Base-by-base conservation (phyloP, 2,888 invertebrate genomes). In the Byasa hedistus region DNA sequence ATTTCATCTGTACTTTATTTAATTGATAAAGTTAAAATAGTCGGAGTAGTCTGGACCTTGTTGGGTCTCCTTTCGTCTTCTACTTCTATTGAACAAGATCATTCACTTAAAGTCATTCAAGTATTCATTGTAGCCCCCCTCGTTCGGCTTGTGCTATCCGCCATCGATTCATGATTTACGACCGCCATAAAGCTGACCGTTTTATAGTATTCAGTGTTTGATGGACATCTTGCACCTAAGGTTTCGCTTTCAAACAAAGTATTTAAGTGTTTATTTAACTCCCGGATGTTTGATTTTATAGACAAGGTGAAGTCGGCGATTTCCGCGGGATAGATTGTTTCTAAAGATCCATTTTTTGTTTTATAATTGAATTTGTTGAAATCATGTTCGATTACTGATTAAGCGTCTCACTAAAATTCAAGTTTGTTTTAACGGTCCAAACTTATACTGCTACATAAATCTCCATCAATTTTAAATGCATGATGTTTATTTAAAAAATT, bases 91-190 rank as follows among this genome's bases (percentile, higher is more conserved):
- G 51, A 57, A 56, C 56, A 57, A 51, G 36, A 51, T 56, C 48
- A 61, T 65, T 65, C 61, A 61, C 27, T 57, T 44, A n/a, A 61
- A 57, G 32, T 36, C 44, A 10, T 32, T 73, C 70, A 71, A 74
- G 72, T 73, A 77, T 77, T 74, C 75, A 73, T 73, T 76, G 64
- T 64, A 60, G 64, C 73, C 70, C 71, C 72, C 69, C 65, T 67
- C 71, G 70, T 74, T 78, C 76, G 76, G 76, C 69, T 76, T 68
- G 68, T 66, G 73, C 77, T 77, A 83, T 83, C 80, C 74, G 73
- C 75, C 75, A 79, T 83, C 85, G 81, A 87, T 83, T 73, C 76
- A 79, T 88, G 89, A 89, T 89, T 89, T 88, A 89, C 79, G 82
- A 71, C 70, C 55, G 73, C 81, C 84, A 77, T 89, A 85, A 88